Evolutionary conservation across 1,140 invertebrate species (phyloP), one percentile per base, ranked within the genome.

Genomic region (Leguminivora glycinivorella): DNA sequence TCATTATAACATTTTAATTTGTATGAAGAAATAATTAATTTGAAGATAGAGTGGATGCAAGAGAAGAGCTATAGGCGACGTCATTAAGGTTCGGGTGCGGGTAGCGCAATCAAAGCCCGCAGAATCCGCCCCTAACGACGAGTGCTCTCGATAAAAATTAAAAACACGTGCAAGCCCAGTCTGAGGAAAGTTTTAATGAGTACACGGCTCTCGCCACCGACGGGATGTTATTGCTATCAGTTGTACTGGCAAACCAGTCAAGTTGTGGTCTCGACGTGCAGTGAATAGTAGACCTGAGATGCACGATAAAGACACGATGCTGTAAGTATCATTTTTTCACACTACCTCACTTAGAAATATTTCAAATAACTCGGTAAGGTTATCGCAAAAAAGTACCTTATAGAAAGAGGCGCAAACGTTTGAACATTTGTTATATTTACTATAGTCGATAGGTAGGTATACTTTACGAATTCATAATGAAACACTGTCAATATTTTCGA

Each of bases 71-170:
- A 70, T 68, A 67, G 26, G 43, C 31, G 79, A 81, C 80, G 77
- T 73, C 74, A 73, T 72, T 69, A 78, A 71, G 75, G 70, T 24
- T 84, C 83, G 84, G 88, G 90, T 85, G 83, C 90, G 88, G 89
- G 90, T 91, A 91, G 87, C 84, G 88, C 89, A 91, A 91, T 91
- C 89, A 91, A 91, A 91, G 89, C 75, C 75, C 75, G 52, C 75
- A 73, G 75, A 71, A 77, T 76, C 76, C 75, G 78, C 76, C 77
- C 83, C 84, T 87, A 87, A 88, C 87, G 85, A 89, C 78, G 84
- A 91, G 89, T 81, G 87, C 89, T 91, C 89, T 91, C 89, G 88
- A 91, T 91, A 91, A 90, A 91, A 91, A 91, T 90, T 91, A 91
- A 91, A 91, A 91, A 91, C 89, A 91, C 89, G 89, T 91, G 88